These are phyloP conservation scores for Hydrocynus forskahlii DNA, from an alignment of 2,797 vertebrate genomes.

Conservation along the genomic window DNA sequence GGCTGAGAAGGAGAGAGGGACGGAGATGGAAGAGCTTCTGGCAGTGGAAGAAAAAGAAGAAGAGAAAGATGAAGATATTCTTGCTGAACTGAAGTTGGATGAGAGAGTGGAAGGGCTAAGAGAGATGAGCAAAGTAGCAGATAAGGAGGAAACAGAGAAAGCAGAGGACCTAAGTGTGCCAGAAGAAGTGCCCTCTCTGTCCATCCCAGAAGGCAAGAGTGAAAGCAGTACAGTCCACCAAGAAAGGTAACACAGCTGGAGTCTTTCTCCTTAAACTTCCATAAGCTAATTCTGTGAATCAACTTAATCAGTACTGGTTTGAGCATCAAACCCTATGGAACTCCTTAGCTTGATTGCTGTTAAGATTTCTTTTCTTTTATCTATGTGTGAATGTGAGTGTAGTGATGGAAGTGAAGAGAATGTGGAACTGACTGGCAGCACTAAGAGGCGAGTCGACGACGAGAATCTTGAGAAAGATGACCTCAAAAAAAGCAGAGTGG, in stretches of 20 bases:
- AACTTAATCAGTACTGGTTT: not conserved
- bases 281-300: not conserved
- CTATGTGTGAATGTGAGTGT: not conserved
- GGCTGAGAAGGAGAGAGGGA: constrained; percentile 44
- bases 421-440: constrained; percentile 67
- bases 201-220: constrained; percentile 43
- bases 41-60: constrained; percentile 41
- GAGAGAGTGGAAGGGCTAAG: constrained; percentile 20
- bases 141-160: constrained; percentile 32
- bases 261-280: not conserved
- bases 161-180: constrained; percentile 52
- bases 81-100: constrained; percentile 10
- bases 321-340: not conserved
- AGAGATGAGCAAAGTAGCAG: constrained; percentile 33
- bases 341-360: not conserved
- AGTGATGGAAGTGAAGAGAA: constrained; percentile 58
- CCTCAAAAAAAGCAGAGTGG: constrained; percentile 79
- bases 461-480: constrained; percentile 75
- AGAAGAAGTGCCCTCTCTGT: constrained; percentile 19
- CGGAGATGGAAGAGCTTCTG: not conserved
- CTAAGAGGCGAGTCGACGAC: constrained; percentile 71
- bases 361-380: constrained; percentile 9
- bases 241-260: constrained; percentile 64
- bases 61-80: constrained; percentile 48
- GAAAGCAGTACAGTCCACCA: constrained; percentile 35